A percentile compares a stretch with the other conserved stretches of the same genome.
Evolutionary conservation across 2,797 vertebrate species (phyloP).

Genomic region (Cynopterus sphinx): DNA sequence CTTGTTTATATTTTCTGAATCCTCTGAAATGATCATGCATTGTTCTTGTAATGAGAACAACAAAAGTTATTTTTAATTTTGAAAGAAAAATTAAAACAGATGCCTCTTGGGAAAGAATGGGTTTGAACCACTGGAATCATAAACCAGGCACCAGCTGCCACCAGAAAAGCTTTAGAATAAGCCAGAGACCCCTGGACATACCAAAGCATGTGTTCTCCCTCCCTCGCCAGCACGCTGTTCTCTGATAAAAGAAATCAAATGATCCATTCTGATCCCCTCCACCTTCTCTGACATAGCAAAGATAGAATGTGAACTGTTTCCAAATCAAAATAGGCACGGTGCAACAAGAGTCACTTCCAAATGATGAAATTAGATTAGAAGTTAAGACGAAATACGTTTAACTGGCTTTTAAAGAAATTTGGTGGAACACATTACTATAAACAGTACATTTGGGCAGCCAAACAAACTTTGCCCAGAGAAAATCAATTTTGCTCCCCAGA

Average conservation of each 20-base stretch:
- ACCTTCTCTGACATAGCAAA: slow-evolving; percentile 65
- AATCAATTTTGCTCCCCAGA: slow-evolving; percentile 69
- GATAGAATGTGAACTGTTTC: slow-evolving; percentile 64
- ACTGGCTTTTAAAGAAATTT: slow-evolving; percentile 80
- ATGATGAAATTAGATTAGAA: slow-evolving; percentile 79
- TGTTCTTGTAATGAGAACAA: slow-evolving; percentile 34
- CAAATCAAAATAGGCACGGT: slow-evolving; percentile 71
- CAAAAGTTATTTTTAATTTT: slow-evolving; percentile 48
- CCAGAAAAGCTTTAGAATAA: slow-evolving; percentile 41
- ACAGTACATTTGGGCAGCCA: slow-evolving; percentile 74
- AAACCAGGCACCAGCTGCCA: slow-evolving; percentile 55
- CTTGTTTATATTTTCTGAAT: slow-evolving; percentile 16
- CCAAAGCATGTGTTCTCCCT: background rate
- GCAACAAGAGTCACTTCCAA: slow-evolving; percentile 68
- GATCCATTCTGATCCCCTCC: slow-evolving; percentile 46
- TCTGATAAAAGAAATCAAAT: slow-evolving; percentile 22
- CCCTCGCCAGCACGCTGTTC: background rate
- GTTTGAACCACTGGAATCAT: slow-evolving; percentile 62
- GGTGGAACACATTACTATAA: slow-evolving; percentile 78
- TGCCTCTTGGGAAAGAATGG: slow-evolving; percentile 34
- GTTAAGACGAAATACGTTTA: slow-evolving; percentile 79
- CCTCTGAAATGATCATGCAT: slow-evolving; percentile 38
- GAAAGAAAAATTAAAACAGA: background rate
- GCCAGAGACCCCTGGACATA: background rate
- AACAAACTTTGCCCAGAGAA: slow-evolving; percentile 78